Conservation (phyloP, 2,797 vertebrate genomes). For the Denticeps clupeoides region DNA sequence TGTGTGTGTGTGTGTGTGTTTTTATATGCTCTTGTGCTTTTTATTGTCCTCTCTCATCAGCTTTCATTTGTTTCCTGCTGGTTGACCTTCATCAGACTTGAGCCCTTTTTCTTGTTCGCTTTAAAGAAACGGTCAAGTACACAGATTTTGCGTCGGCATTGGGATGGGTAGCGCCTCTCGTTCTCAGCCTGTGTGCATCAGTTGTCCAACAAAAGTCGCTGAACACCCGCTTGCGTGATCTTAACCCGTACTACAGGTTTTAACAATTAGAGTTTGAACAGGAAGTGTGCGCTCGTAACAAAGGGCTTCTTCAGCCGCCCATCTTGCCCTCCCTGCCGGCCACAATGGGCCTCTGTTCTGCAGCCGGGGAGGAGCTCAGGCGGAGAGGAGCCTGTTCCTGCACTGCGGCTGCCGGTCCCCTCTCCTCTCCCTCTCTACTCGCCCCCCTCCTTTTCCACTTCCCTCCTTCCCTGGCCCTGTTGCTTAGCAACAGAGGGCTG, state of each 20-base stretch:
- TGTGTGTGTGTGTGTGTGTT: too few species aligned
- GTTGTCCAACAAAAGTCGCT: too few species aligned
- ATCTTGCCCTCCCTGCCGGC: constrained; percentile 22
- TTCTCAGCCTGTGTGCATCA: too few species aligned
- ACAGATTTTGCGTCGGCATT: too few species aligned
- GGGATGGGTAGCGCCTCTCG: too few species aligned
- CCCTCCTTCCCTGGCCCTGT: constrained; percentile 58
- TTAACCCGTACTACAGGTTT: constrained; percentile 64
- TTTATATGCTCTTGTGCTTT: too few species aligned
- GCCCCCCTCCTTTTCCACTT: constrained; percentile 46
- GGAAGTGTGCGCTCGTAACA: constrained; percentile 61
- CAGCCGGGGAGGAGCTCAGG: constrained; percentile 16
- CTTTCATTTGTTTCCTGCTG: too few species aligned
- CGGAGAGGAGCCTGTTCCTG: constrained; percentile 69
- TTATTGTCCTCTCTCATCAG: too few species aligned
- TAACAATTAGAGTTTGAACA: constrained; percentile 61
- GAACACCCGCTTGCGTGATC: constrained; percentile 50
- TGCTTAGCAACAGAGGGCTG: constrained; percentile 79
- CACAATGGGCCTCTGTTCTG: constrained; percentile 61
- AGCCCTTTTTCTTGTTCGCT: constrained; percentile 1
- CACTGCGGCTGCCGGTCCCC: constrained; percentile 64
- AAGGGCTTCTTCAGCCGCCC: constrained; percentile 58
- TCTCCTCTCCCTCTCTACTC: constrained; percentile 8
- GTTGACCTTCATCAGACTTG: neutral
- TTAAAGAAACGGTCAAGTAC: constrained; percentile 50